Percentiles rank a stretch among this genome's conserved stretches.
These are phyloP conservation scores for Sphenopsis melanotis DNA, from an alignment of 2,797 vertebrate genomes.

Conservation along the genomic window DNA sequence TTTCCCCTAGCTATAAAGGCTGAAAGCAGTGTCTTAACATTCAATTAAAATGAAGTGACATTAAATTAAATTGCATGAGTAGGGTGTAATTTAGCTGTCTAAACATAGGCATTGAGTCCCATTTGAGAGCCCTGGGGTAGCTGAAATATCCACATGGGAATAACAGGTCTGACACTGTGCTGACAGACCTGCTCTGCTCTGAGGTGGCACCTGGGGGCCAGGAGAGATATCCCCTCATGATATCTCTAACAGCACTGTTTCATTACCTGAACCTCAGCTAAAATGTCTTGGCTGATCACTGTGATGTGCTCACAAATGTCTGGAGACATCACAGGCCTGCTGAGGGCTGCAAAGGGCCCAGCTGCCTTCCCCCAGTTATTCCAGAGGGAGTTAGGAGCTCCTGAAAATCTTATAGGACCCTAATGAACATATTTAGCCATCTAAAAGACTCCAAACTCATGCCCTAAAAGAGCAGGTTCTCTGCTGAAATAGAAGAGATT, in stretches of 20 bases:
- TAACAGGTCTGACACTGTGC: background rate
- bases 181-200: background rate
- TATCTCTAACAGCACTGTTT: background rate
- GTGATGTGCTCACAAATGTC: background rate
- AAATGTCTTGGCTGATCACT: background rate
- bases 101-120: background rate
- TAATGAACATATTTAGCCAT: background rate
- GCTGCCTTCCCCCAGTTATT: background rate
- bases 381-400: background rate
- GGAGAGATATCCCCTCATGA: background rate
- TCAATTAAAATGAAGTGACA: constrained; percentile 35
- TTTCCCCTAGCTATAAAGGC: background rate
- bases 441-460: background rate
- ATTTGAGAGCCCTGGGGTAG: background rate
- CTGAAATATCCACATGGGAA: background rate
- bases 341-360: background rate
- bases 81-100: constrained; percentile 39
- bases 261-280: background rate
- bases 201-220: background rate
- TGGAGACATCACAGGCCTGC: background rate
- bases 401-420: background rate
- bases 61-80: background rate
- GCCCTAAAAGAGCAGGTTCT: background rate
- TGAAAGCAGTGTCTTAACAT: constrained; percentile 18
- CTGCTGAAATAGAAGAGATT: background rate